Conservation (phyloP, 2,888 invertebrate genomes). For the Phorcus lineatus region DNA sequence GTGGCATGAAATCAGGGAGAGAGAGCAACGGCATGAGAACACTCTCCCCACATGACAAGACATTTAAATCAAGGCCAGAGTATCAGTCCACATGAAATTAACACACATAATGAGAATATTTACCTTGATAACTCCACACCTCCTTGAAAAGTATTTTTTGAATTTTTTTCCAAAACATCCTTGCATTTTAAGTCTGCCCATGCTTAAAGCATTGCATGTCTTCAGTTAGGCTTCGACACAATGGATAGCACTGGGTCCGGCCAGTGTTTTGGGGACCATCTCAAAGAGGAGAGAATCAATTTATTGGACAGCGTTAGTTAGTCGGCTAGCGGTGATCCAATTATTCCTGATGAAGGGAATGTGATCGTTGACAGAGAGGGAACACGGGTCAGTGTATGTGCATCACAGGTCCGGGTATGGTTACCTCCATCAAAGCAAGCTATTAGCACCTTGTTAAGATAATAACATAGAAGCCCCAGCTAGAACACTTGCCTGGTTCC, state of each 20-base stretch:
- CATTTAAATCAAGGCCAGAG: neutral
- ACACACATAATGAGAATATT: neutral
- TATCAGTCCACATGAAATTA: neutral
- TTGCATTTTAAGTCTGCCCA: slow-evolving; percentile 28
- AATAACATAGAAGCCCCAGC: neutral
- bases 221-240: neutral
- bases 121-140: slow-evolving; percentile 5
- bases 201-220: slow-evolving; percentile 14
- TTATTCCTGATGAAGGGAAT: slow-evolving; percentile 3
- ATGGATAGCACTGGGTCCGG: slow-evolving; percentile 1
- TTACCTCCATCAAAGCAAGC: neutral
- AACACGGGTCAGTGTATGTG: neutral
- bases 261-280: neutral
- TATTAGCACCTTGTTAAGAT: slow-evolving; percentile 4
- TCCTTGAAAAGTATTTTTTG: slow-evolving; percentile 29
- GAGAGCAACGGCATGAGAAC: neutral
- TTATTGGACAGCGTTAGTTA: neutral
- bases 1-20: neutral
- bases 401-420: neutral
- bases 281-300: neutral
- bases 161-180: slow-evolving; percentile 30
- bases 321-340: neutral
- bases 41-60: neutral
- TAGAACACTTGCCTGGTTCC: too few relatives aligned
- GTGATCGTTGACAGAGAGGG: neutral